Percentiles rank a stretch among this genome's conserved stretches.
These are phyloP conservation scores for Synchiropus splendidus DNA, from an alignment of 2,113 vertebrate genomes.

Conservation along the genomic window DNA sequence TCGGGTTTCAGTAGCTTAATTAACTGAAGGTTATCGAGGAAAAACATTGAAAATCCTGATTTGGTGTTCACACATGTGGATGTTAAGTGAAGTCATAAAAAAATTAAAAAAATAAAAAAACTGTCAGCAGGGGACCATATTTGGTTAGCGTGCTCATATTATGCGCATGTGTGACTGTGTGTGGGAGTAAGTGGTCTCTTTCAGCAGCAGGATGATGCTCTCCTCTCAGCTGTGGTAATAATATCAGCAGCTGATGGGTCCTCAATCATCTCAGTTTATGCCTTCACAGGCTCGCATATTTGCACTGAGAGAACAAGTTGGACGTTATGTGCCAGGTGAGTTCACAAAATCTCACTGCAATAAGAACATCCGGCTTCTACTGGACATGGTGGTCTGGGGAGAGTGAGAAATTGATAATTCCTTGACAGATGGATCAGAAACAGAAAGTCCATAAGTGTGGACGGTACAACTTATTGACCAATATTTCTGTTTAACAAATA, in stretches of 20 bases:
- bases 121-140: too few relatives aligned
- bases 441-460: too few relatives aligned
- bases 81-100: too few relatives aligned
- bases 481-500: too few relatives aligned
- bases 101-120: too few relatives aligned
- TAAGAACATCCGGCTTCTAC: slow-evolving; percentile 9
- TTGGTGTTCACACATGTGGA: too few relatives aligned
- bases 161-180: slow-evolving; percentile 7
- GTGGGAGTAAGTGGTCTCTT: slow-evolving; percentile 24
- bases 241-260: slow-evolving; percentile 42
- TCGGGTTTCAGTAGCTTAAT: too few relatives aligned
- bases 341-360: slow-evolving; percentile 3
- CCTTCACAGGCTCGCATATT: not conserved
- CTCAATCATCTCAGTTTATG: slow-evolving; percentile 39
- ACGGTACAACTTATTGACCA: too few relatives aligned
- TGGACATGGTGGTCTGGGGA: not conserved
- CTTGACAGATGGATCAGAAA: too few relatives aligned
- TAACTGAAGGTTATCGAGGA: too few relatives aligned
- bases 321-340: slow-evolving; percentile 1
- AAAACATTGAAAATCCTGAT: too few relatives aligned
- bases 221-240: slow-evolving; percentile 57
- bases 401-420: not conserved
- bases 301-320: slow-evolving; percentile 3
- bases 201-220: slow-evolving; percentile 38
- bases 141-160: not conserved